Evolutionary conservation across 2,797 vertebrate species (phyloP), one percentile per base, ranked within the genome.

Genomic region (Pseudochaenichthys georgianus): DNA sequence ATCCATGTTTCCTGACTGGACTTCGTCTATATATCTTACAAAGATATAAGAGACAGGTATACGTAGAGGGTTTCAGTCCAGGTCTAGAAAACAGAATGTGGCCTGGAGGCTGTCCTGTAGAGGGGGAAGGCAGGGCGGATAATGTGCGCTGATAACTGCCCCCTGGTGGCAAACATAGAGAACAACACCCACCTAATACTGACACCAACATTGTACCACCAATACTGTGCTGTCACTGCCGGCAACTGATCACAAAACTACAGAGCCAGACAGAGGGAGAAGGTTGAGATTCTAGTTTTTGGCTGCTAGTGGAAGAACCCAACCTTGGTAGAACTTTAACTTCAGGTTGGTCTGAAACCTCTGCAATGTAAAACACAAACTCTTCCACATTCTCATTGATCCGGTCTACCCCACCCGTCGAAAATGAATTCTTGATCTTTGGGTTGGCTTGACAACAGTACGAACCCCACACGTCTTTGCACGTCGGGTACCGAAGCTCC

Each of bases 361-460:
- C 55, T 67, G 57, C 64, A 38, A 38, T 48, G 52, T 70, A 51
- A 70, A 50, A 62, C n/a, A 19, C 65, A 76, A 69, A 64, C 41
- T 67, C 64, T 60, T 65, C 51, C 42, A 58, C 21, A 13, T 64
- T 58, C 52, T 66, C 67, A 64, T 59, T 10, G 60, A 74, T 64
- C 13, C 50, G 55, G 52, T 78, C 57, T 51, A 64, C 62, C 47
- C 59, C 71, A 66, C 21, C n/a, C 50, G 80, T 53, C 66, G 64
- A 83, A 70, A 64, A 34, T 63, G 42, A 79, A 76, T 69, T 77
- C 77, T 73, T 76, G 75, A 87, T 91, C 89, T 90, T 91, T 92
- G 87, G 90, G 89, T 86, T 84, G 80, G 68, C 60, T 75, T 78
- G 75, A 82, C 64, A 48, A 81, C 68, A 82, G 72, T 53, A 62